Evolutionary conservation across 2,113 vertebrate species (phyloP), one percentile per base, ranked within the genome.

Genomic region (Platysternon megacephalum): DNA sequence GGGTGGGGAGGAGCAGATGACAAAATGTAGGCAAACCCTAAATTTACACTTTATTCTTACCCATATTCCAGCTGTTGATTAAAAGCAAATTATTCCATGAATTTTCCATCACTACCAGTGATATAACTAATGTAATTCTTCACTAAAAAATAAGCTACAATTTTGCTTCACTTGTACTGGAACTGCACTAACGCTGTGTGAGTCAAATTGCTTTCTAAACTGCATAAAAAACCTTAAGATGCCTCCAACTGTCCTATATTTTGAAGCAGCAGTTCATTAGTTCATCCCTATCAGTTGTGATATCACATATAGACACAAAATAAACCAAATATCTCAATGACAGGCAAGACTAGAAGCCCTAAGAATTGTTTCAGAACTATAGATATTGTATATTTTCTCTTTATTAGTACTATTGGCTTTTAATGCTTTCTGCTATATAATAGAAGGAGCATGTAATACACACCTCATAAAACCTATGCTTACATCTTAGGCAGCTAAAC

Each of bases 341-440:
- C 87, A 92, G 95, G 61, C 32, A 93, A 96, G 93, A 95, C 91
- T 92, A 97, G 88, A 78, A 95, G 91, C 85, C 5, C 24, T 81
- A 89, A 95, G 96, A 97, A 95, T 91, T 87, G 93, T 85, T 95
- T 93, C 87, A 79, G 83, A 96, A 93, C 95, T 94, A 95, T 96
- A 80, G 95, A 91, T 91, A 92, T 68, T 92, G 72, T 22, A 86
- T 53, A 94, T 87, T 81, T 93, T 72, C 79, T 91, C 86, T 83
- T 51, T 72, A 85, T 96, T 89, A 91, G 32, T n/a, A 95, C 65
- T 68, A 68, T 44, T 86, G 86, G 44, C 84, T 93, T 87, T 65
- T 79, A 91, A 84, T 46, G 88, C 91, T 97, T 97, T 93, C 93
- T 93, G 21, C 83, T 91, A 29, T 65, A 94, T 81, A 89, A 9